A percentile compares a stretch with the other conserved stretches of the same genome.
Conservation (phyloP, 2,113 vertebrate species). For the Sander vitreus region DNA sequence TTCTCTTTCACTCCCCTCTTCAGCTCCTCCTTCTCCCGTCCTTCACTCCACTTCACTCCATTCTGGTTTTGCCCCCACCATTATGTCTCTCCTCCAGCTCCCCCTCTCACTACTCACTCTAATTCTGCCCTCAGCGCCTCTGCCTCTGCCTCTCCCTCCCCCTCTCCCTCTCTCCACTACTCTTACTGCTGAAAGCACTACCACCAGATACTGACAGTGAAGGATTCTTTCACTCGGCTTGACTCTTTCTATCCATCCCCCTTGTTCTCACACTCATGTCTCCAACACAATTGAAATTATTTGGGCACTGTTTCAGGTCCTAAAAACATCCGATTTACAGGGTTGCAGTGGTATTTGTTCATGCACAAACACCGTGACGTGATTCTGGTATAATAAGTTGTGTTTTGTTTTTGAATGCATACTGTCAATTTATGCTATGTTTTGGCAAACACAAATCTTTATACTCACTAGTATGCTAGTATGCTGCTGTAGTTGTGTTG, state of each 20-base stretch:
- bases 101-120: slow-evolving; percentile 62
- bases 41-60: slow-evolving; percentile 71
- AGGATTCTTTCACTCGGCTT: slow-evolving; percentile 70
- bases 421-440: not conserved
- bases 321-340: slow-evolving; percentile 46
- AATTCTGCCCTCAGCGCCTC: slow-evolving; percentile 63
- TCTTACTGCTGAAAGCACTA: slow-evolving; percentile 53
- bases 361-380: not conserved
- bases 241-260: slow-evolving; percentile 54
- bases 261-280: slow-evolving; percentile 50
- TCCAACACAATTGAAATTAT: slow-evolving; percentile 54
- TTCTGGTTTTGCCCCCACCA: slow-evolving; percentile 68
- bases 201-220: slow-evolving; percentile 63
- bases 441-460: slow-evolving; percentile 42
- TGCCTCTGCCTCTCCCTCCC: slow-evolving; percentile 28
- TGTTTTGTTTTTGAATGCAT: slow-evolving; percentile 27
- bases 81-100: slow-evolving; percentile 61
- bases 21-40: slow-evolving; percentile 53
- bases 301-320: slow-evolving; percentile 21
- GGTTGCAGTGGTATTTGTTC: slow-evolving; percentile 21
- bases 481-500: slow-evolving; percentile 30
- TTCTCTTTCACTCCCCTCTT: slow-evolving; percentile 53
- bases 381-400: slow-evolving; percentile 30
- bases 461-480: slow-evolving; percentile 41
- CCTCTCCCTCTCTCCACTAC: slow-evolving; percentile 30